Conservation (phyloP, 2,797 vertebrate species). For the Myotis pilosus region DNA sequence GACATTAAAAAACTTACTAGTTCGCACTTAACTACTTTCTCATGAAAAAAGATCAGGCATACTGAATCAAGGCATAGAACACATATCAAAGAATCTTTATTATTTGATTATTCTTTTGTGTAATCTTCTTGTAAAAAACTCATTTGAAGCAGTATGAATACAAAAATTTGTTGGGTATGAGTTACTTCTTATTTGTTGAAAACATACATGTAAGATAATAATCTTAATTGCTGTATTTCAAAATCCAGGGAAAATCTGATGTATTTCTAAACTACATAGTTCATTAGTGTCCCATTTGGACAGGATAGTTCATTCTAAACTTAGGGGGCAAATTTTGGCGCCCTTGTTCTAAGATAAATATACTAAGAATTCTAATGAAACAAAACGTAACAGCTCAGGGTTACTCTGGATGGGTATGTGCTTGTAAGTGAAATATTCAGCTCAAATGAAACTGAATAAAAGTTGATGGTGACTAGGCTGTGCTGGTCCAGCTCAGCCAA, state of each 20-base stretch:
- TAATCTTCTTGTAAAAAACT: background rate
- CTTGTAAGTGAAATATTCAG: background rate
- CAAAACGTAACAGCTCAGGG: background rate
- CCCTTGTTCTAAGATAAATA: background rate
- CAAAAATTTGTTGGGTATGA: background rate
- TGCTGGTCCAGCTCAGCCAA: too few relatives aligned
- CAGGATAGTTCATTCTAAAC: background rate
- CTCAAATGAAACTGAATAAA: background rate
- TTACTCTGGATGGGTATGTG: background rate
- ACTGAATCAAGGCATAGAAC: background rate
- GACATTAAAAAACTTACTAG: background rate
- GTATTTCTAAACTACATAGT: slow-evolving; percentile 12
- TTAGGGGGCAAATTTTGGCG: background rate
- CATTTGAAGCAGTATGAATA: background rate
- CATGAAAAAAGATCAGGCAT: background rate
- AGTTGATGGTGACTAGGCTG: background rate
- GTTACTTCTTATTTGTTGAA: background rate
- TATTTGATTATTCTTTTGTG: background rate
- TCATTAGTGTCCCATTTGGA: background rate
- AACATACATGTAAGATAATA: background rate
- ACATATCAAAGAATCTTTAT: background rate
- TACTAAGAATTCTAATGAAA: background rate
- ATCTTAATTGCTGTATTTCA: background rate
- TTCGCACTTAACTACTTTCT: background rate
- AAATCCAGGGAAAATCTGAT: background rate